Evolutionary conservation across 2,113 vertebrate genomes (phyloP), one percentile per base, ranked within the genome.

Genomic region (Pycnonotus jocosus): DNA sequence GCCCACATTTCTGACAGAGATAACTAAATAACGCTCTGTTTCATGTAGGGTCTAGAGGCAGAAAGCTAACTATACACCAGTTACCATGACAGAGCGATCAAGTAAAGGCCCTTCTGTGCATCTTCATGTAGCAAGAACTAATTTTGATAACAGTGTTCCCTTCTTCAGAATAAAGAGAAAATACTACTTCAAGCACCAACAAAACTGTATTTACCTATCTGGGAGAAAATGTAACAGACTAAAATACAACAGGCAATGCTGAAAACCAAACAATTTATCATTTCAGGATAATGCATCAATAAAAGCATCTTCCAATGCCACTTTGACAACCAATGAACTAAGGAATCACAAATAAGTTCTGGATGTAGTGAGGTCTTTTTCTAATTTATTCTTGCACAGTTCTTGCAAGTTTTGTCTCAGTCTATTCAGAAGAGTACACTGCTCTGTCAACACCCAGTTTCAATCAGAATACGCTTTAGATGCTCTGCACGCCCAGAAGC

Each of bases 31-130:
- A 77, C 27, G 8, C 27, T 72, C 40, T n/a, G 10, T 18, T 90
- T 58, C 17, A 76, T 38, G 45, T 20, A 9, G 27, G 23, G 54
- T 21, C 65, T 38, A 22, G 28, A 71, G 38, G 37, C 2, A 37
- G 33, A 17, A 15, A 27, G 40, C 16, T 22, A 51, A 40, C 35
- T 15, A 20, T 8, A 58, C 6, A 33, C 1, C 51, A 76, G 65
- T 30, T 76, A 25, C 70, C 25, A 22, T 0, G 19, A 60, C 1
- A 3, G 14, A 54, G 40, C 0, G 0, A 10, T 3, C 33, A 27
- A 82, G 12, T 19, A 35, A 73, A 85, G 11, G n/a, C 44, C 12
- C 20, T 70, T 56, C 21, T 28, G 14, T 6, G 4, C 38, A 54
- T 38, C 38, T 17, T 54, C 27, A 5, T 1, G n/a, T 2, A 24